Percentiles rank a stretch among this genome's conserved stretches.
Conservation (phyloP, 2,797 vertebrate genomes). For the Ctenosaura bakeri region DNA sequence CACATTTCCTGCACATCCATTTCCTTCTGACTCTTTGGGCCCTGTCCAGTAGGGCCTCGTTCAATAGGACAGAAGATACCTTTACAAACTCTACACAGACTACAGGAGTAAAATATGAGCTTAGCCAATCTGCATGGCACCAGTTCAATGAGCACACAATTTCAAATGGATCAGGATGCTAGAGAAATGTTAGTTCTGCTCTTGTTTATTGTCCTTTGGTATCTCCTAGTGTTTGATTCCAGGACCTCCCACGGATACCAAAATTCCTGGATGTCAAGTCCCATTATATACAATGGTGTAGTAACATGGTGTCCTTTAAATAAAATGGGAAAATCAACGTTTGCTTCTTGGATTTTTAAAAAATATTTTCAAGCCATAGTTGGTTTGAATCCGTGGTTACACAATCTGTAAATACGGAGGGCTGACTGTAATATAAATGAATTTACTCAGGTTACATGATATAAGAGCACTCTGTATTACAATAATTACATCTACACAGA, state of each 20-base stretch:
- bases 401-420: too few relatives aligned
- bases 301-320: too few relatives aligned
- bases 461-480: not conserved
- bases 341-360: too few relatives aligned
- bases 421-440: not conserved
- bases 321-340: too few relatives aligned
- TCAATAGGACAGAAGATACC: not conserved
- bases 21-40: not conserved
- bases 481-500: not conserved
- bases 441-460: not conserved
- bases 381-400: too few relatives aligned
- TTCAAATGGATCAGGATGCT: fast-evolving
- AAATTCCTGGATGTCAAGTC: too few relatives aligned
- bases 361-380: too few relatives aligned
- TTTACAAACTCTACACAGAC: not conserved
- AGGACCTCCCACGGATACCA: too few relatives aligned
- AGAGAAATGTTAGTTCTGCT: not conserved
- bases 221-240: too few relatives aligned
- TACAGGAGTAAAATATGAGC: not conserved
- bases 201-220: not conserved
- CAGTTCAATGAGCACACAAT: not conserved
- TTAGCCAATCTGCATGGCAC: not conserved
- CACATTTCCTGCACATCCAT: not conserved
- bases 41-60: not conserved
- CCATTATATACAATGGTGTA: too few relatives aligned